These are phyloP conservation scores for Nasua narica DNA, from an alignment of 2,797 vertebrate species.

Conservation along the genomic window DNA sequence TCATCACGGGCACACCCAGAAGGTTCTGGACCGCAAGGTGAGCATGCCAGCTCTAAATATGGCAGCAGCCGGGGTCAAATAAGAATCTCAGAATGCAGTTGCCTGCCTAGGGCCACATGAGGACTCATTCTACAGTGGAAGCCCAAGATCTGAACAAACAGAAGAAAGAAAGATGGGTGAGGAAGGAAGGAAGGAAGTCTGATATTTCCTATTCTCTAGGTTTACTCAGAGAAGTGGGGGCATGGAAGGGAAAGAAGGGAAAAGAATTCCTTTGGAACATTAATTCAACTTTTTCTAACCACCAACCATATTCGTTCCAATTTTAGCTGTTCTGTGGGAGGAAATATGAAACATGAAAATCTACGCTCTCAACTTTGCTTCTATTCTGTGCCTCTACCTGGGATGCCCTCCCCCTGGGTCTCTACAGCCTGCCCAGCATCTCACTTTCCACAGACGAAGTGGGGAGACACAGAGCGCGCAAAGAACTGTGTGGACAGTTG, in stretches of 20 bases:
- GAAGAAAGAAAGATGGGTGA: neutral
- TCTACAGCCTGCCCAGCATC: neutral
- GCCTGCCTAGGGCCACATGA: neutral
- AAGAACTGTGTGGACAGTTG: neutral
- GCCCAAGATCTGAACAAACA: neutral
- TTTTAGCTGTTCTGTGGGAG: slow-evolving; percentile 63
- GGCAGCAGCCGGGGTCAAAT: neutral
- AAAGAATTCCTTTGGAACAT: neutral
- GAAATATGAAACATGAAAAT: neutral
- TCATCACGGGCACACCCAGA: neutral
- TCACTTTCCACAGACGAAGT: accelerated
- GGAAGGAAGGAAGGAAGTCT: neutral
- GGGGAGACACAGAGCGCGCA: neutral
- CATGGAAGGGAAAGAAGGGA: neutral
- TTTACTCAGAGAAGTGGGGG: neutral
- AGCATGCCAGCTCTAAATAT: accelerated
- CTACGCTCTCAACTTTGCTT: neutral
- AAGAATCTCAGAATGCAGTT: neutral
- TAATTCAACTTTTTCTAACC: slow-evolving; percentile 18
- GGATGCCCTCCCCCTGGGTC: neutral
- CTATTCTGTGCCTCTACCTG: neutral
- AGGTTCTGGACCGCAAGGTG: neutral
- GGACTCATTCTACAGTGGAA: neutral
- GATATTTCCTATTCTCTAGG: neutral
- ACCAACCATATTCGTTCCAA: slow-evolving; percentile 28